Evolutionary conservation across 1,140 invertebrate genomes (phyloP).

Genomic region (Ctenoplectra terminalis): DNA sequence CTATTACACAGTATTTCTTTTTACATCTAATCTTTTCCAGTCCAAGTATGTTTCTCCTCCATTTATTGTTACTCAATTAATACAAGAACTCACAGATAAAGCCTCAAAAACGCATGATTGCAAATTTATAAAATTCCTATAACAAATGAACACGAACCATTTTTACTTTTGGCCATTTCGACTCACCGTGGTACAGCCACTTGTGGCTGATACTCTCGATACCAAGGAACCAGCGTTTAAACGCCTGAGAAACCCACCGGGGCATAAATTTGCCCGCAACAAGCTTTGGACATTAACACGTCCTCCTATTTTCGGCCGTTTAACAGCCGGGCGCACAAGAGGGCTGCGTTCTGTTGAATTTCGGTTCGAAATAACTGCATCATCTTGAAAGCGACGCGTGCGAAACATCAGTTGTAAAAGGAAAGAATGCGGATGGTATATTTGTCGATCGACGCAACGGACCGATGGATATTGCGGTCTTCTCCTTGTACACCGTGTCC

Average conservation of each 20-base stretch:
- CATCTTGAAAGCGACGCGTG: conserved; percentile 38
- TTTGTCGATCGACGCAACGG: conserved; percentile 14
- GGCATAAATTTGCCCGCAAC: conserved; percentile 53
- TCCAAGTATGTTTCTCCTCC: too few species aligned
- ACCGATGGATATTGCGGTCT: not conserved
- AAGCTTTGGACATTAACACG: conserved; percentile 51
- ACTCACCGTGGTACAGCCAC: not conserved
- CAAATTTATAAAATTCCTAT: too few species aligned
- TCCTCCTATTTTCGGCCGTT: conserved; percentile 55
- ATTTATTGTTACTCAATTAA: too few species aligned
- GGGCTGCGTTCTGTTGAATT: conserved; percentile 15
- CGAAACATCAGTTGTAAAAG: conserved; percentile 24
- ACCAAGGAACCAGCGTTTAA: too few species aligned
- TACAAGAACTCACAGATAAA: too few species aligned
- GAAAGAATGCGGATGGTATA: conserved; percentile 22
- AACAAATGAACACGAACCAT: too few species aligned
- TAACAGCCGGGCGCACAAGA: conserved; percentile 22
- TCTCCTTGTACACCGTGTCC: too few species aligned
- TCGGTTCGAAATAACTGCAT: conserved; percentile 39
- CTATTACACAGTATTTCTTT: too few species aligned
- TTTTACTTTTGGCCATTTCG: too few species aligned
- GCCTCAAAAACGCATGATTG: too few species aligned
- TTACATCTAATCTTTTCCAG: too few species aligned
- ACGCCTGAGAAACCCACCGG: not conserved
- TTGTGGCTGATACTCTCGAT: not conserved